Evolutionary conservation across 2,888 invertebrate species (phyloP).

Genomic region (Rhyacophila evoluta): DNA sequence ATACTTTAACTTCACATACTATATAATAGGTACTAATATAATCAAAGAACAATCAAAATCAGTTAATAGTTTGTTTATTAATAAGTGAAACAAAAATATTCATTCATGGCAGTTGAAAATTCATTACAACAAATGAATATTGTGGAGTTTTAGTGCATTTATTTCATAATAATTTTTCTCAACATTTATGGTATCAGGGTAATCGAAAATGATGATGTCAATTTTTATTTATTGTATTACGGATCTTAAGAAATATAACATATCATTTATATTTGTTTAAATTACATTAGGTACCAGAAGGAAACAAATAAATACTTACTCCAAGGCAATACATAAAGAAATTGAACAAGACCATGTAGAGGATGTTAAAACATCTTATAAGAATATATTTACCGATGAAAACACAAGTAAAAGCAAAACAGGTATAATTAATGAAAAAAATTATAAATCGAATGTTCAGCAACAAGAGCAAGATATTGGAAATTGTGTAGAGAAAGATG

Average conservation of each 20-base stretch:
- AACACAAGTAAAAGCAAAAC: neutral
- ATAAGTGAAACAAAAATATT: no score
- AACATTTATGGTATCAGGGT: no score
- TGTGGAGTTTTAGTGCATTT: no score
- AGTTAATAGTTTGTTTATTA: no score
- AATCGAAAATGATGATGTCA: no score
- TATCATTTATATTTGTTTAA: constrained; percentile 11
- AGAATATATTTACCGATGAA: neutral
- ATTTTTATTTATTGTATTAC: neutral
- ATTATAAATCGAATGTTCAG: neutral
- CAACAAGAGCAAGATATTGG: neutral
- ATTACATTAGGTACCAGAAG: constrained; percentile 6
- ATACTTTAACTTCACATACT: no score
- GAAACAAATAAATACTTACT: neutral
- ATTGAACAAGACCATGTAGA: neutral
- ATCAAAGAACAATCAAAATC: no score
- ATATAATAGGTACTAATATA: no score
- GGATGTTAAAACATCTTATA: neutral
- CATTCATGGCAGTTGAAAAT: no score
- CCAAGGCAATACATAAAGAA: neutral
- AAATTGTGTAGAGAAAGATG: constrained; percentile 3
- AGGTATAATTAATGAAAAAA: neutral
- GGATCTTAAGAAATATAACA: neutral
- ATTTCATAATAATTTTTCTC: no score
- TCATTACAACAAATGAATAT: no score